phyloP scores from a whole-genome alignment of 1,140 invertebrate genomes.

The Euglossa dilemma region DNA sequence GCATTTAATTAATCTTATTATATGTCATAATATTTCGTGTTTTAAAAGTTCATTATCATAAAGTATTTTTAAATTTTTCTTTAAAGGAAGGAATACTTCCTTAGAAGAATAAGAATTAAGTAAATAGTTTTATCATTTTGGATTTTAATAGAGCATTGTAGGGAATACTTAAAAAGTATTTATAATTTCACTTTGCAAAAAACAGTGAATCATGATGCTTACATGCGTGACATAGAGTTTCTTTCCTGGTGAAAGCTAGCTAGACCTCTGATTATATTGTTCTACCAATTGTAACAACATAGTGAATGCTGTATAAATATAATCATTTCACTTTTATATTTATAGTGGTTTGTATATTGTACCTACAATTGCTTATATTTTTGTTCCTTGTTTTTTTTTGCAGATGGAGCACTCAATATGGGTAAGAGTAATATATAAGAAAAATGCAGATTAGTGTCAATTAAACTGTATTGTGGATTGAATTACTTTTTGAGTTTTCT shows the following conservation, averaged over 20 bases:
- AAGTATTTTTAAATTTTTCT: constrained; percentile 10
- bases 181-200: constrained; percentile 49
- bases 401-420: constrained; percentile 81
- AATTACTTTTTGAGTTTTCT: not conserved
- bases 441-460: constrained; percentile 12
- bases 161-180: constrained; percentile 19
- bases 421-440: constrained; percentile 73
- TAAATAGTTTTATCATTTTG: not conserved
- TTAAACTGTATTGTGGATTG: constrained; percentile 12
- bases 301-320: constrained; percentile 37
- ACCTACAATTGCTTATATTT: constrained; percentile 37
- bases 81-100: not conserved
- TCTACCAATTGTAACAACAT: constrained; percentile 70
- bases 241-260: constrained; percentile 80
- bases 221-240: constrained; percentile 78
- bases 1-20: not conserved
- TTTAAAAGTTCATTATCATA: not conserved
- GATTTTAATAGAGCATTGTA: not conserved
- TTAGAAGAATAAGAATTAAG: not conserved
- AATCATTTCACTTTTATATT: constrained; percentile 28
- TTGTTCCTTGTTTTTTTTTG: constrained; percentile 63
- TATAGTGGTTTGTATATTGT: not conserved
- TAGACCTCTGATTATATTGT: constrained; percentile 72
- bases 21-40: not conserved
- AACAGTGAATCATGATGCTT: constrained; percentile 74